Base-by-base conservation (phyloP, 2,888 invertebrate species). In the Mesopsocus fuscifrons region DNA sequence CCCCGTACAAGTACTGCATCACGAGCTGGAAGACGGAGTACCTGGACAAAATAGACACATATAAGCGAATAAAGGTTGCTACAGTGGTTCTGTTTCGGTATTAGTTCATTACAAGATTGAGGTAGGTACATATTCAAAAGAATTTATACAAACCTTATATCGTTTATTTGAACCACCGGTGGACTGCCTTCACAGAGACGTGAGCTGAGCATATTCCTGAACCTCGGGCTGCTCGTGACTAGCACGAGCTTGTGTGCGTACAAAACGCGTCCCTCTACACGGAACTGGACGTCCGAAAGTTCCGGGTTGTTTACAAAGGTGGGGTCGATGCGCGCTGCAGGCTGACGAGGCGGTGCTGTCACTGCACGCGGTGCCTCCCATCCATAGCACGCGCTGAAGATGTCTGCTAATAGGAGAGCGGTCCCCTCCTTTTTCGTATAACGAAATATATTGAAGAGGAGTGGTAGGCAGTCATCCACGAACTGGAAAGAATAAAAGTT, bases 241-340 rank as follows among this genome's bases (percentile, higher is more conserved):
- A 92, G 65, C 30, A 92, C 88, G 49, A 92, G 89, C 64, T 89
- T 88, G 61, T 92, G 92, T 0, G 87, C 91, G 59, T 88, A 91
- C 62, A 92, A 89, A 18, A 88, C 68, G 48, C 85, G 71, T 0
- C 87, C 88, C 59, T 89, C 89, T 42, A 91, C 88, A 55, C 87
- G 72, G 60, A 91, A 91, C 44, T 87, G 87, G 21, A 91, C 88
- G 58, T 91, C 91, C 52, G 87, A 87, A 30, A 91, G 67, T 55
- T 88, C 87, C 0, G 88, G 84, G 64, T 89, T 91, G 65, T 91
- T 92, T 49, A 92, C 88, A 63, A 87, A 92, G 55, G 84, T 81
- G 1, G 88, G 84, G 64, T 92, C 91, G 51, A 89, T 87, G 46
- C 87, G 67, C 0, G 87, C 81, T 30, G 77, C 74, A 18, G 67